Evolutionary conservation across 2,113 vertebrate species (phyloP).

Genomic region (Leptocoma aspasia): DNA sequence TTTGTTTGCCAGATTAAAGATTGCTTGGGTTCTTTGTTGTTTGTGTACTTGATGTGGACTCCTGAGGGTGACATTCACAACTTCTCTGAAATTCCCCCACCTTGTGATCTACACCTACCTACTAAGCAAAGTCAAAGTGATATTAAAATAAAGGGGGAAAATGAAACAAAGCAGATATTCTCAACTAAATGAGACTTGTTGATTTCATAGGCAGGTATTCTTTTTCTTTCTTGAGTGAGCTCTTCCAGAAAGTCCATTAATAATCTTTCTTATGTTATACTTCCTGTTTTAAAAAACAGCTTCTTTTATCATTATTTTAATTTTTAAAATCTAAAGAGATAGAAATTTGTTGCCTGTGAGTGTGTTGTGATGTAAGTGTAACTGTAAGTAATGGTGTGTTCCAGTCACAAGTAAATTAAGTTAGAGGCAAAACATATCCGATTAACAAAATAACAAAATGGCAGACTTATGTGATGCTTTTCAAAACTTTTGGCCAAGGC

Average conservation of each 20-base stretch:
- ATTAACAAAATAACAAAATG: background rate
- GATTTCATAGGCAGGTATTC: background rate
- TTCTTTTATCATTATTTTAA: background rate
- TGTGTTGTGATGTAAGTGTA: background rate
- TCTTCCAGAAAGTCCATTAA: background rate
- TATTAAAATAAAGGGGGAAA: background rate
- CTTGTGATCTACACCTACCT: background rate
- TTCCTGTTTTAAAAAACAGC: background rate
- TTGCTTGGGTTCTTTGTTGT: background rate
- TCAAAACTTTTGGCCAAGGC: background rate
- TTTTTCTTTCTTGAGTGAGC: background rate
- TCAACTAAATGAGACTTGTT: background rate
- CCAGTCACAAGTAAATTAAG: background rate
- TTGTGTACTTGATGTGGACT: background rate
- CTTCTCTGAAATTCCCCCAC: background rate
- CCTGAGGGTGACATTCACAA: background rate
- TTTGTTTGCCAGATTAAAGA: slow-evolving; percentile 13
- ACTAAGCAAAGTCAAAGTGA: background rate
- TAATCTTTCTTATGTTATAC: background rate
- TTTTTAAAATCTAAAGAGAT: background rate
- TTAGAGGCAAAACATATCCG: background rate
- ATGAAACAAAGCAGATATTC: background rate
- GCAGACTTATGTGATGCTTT: background rate
- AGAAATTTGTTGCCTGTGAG: background rate
- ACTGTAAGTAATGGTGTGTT: background rate